Conservation (phyloP, 2,113 vertebrate species). For the Tupaia chinensis region DNA sequence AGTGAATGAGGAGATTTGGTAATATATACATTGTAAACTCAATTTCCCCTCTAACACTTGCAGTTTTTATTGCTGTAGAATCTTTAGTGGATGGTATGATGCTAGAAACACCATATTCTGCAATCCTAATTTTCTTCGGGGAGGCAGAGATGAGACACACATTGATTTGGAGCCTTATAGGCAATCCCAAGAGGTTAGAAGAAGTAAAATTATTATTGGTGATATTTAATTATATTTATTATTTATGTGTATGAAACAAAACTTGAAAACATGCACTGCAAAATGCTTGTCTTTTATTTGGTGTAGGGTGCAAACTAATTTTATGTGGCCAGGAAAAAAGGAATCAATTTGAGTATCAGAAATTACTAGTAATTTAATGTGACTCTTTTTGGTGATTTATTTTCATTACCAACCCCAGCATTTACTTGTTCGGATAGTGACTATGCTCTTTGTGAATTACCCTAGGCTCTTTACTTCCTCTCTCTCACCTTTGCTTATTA, state of each 20-base stretch:
- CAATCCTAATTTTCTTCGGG: background rate
- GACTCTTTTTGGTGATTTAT: slow-evolving; percentile 17
- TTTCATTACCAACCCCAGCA: background rate
- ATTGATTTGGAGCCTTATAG: slow-evolving; percentile 37
- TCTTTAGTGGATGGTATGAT: background rate
- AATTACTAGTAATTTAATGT: slow-evolving; percentile 55
- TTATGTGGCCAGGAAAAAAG: slow-evolving; percentile 2
- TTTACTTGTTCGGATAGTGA: background rate
- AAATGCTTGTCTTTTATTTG: background rate
- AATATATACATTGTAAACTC: background rate
- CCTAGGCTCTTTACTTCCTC: background rate
- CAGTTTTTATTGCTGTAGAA: slow-evolving; percentile 4
- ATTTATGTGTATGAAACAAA: background rate
- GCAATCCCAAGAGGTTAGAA: background rate
- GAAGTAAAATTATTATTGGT: slow-evolving; percentile 40
- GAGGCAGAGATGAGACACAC: background rate
- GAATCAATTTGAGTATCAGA: slow-evolving; percentile 38
- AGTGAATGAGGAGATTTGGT: background rate
- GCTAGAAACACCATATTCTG: background rate
- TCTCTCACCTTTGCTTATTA: slow-evolving; percentile 44
- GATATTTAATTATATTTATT: slow-evolving; percentile 58
- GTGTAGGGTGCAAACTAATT: background rate
- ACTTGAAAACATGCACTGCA: slow-evolving; percentile 25
- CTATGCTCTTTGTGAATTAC: background rate
- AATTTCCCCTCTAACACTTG: background rate